phyloP scores from a whole-genome alignment of 2,888 invertebrate genomes.

The Thera obeliscata region DNA sequence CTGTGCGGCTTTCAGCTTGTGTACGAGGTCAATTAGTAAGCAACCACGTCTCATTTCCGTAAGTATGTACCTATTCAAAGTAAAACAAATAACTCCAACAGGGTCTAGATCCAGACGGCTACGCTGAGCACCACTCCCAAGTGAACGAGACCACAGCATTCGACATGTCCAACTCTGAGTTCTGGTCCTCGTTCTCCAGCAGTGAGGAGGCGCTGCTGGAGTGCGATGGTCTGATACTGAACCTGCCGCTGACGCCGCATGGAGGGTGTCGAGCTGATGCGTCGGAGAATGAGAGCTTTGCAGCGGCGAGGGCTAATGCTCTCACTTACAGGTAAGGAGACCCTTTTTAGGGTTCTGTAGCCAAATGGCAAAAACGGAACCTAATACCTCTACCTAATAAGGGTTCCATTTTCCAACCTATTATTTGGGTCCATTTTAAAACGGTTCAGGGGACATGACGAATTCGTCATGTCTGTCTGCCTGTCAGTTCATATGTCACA shows the following conservation, averaged over 20 bases:
- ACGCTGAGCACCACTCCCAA: slow-evolving; percentile 86
- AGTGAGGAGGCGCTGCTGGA: slow-evolving; percentile 90
- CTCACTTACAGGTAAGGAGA: slow-evolving; percentile 86
- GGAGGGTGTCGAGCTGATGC: slow-evolving; percentile 75
- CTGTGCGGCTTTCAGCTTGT: too few species aligned
- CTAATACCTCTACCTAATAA: too few species aligned
- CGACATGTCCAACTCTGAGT: slow-evolving; percentile 90
- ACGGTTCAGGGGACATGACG: too few species aligned
- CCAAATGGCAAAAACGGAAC: too few species aligned
- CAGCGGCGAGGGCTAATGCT: slow-evolving; percentile 84
- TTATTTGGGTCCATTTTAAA: too few species aligned
- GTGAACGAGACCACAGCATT: slow-evolving; percentile 87
- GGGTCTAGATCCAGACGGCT: slow-evolving; percentile 86
- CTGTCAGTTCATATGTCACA: too few species aligned
- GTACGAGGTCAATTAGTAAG: too few species aligned
- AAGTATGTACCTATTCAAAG: too few species aligned
- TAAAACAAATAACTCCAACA: slow-evolving; percentile 42
- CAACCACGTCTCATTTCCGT: too few species aligned
- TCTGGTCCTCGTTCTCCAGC: slow-evolving; percentile 92
- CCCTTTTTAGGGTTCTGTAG: too few species aligned
- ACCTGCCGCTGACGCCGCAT: slow-evolving; percentile 88
- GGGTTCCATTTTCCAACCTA: too few species aligned
- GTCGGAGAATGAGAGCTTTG: slow-evolving; percentile 70
- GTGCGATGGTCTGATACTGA: slow-evolving; percentile 89
- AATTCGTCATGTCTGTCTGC: too few species aligned